Evolutionary conservation across 2,113 vertebrate genomes (phyloP), one percentile per base, ranked within the genome.

Genomic region (Gymnarchus niloticus): DNA sequence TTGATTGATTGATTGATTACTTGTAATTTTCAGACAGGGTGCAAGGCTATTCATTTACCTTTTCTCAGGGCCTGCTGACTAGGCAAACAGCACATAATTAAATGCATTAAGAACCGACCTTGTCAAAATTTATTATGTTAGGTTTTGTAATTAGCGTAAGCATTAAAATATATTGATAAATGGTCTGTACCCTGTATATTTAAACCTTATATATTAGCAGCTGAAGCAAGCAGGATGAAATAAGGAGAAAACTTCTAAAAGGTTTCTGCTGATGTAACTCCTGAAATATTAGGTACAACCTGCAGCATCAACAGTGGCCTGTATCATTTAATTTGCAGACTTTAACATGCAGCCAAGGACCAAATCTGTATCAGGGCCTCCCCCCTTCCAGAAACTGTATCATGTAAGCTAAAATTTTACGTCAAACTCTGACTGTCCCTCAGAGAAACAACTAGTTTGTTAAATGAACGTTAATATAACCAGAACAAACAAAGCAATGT

Each of bases 111-210:
- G 65, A 73, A 4, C 17, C 5, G 65, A 19, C 17, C 33, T 4
- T 73, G 17, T 73, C 65, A 17, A 12, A 73, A 41, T 14, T 73
- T 56, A 9, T 54, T 28, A 73, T 41, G 33, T 69, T 37, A 33
- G 28, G 61, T 73, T 41, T 73, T 73, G 33, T 41, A 41, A 73
- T 73, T 73, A 73, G 65, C 65, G 6, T 73, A 73, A 73, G 65
- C 14, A 1, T 73, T 73, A 37, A 73, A 73, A 73, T 73, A 73
- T 73, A 73, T 73, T 73, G 65, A 73, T 73, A 73, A 73, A 73
- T 41, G 33, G 33, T 73, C 14, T 73, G 7, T 73, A 37, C 17
- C 33, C 65, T 19, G 28, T 41, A 41, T 19, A 41, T 17, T 73
- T 10, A 73, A 41, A 73, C 33, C 65, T n/a, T 5, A 37, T 73